Percentiles rank a stretch among this genome's conserved stretches.
These are phyloP conservation scores for Andrena minutula DNA, from an alignment of 2,888 invertebrate species.

Conservation along the genomic window DNA sequence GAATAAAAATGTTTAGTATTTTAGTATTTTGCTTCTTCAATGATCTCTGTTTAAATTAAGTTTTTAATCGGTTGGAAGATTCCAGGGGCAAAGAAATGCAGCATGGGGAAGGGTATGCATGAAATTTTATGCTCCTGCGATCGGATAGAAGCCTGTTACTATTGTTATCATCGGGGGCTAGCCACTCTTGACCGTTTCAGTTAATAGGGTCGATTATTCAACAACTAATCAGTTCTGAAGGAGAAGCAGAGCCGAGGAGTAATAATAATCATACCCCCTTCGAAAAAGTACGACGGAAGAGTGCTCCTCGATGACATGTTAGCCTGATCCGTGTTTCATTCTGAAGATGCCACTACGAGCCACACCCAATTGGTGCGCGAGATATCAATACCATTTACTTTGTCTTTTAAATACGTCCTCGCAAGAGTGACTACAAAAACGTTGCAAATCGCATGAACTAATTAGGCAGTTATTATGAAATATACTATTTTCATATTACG, in stretches of 20 bases:
- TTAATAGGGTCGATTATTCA: constrained; percentile 71
- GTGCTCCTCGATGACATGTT: constrained; percentile 70
- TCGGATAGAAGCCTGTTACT: constrained; percentile 79
- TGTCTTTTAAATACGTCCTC: neutral
- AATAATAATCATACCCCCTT: constrained; percentile 63
- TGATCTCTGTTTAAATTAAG: neutral
- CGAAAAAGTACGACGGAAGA: constrained; percentile 45
- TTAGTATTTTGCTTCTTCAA: neutral
- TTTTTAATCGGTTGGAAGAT: neutral
- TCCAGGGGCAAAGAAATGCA: neutral
- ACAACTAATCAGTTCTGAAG: constrained; percentile 64
- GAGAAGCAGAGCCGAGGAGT: constrained; percentile 63
- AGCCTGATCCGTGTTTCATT: constrained; percentile 82
- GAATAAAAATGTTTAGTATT: neutral
- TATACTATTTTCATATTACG: neutral
- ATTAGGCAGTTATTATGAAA: neutral
- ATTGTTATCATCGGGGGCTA: constrained; percentile 82
- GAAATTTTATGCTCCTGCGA: constrained; percentile 38
- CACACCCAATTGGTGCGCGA: constrained; percentile 77
- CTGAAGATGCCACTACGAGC: constrained; percentile 83
- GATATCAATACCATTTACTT: constrained; percentile 8
- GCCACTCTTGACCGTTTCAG: constrained; percentile 75
- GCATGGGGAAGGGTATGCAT: neutral
- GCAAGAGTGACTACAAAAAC: neutral
- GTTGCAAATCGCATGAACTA: neutral